Evolutionary conservation across 2,888 invertebrate species (phyloP).

Genomic region (Tinea pellionella): DNA sequence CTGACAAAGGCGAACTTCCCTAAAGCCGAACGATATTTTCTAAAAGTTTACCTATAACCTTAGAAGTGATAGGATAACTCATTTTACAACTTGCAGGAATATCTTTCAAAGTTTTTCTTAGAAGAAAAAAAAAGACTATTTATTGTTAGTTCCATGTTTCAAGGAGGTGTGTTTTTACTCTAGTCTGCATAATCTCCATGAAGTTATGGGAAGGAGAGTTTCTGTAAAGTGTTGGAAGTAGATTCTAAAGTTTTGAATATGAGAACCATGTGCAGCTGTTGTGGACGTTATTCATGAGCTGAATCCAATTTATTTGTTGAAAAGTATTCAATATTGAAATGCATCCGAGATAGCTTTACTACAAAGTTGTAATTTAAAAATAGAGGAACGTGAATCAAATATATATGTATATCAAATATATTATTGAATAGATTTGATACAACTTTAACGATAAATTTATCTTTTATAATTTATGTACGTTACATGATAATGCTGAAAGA

Average conservation of each 20-base stretch:
- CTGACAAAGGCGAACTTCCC: constrained; percentile 38
- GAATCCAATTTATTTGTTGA: constrained; percentile 10
- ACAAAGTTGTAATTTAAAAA: constrained; percentile 9
- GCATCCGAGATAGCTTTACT: constrained; percentile 10
- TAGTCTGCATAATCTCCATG: background rate
- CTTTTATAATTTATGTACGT: no score
- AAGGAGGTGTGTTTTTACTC: background rate
- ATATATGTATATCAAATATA: no score
- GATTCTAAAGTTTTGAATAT: constrained; percentile 9
- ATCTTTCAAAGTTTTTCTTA: background rate
- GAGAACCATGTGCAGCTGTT: constrained; percentile 2
- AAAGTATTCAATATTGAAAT: constrained; percentile 9
- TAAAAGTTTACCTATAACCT: constrained; percentile 35
- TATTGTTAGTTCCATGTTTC: background rate
- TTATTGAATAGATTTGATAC: no score
- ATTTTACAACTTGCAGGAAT: constrained; percentile 5
- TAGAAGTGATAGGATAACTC: constrained; percentile 10
- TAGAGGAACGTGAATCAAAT: background rate
- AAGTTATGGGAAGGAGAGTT: background rate
- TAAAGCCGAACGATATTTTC: constrained; percentile 34
- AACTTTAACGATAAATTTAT: no score
- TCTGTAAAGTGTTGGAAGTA: background rate
- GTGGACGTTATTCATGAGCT: constrained; percentile 9
- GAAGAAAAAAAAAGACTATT: background rate
- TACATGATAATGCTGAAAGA: no score